A percentile compares a stretch with the other conserved stretches of the same genome.
Evolutionary conservation across 2,888 invertebrate genomes (phyloP).

Genomic region (Lochmaea capreae): DNA sequence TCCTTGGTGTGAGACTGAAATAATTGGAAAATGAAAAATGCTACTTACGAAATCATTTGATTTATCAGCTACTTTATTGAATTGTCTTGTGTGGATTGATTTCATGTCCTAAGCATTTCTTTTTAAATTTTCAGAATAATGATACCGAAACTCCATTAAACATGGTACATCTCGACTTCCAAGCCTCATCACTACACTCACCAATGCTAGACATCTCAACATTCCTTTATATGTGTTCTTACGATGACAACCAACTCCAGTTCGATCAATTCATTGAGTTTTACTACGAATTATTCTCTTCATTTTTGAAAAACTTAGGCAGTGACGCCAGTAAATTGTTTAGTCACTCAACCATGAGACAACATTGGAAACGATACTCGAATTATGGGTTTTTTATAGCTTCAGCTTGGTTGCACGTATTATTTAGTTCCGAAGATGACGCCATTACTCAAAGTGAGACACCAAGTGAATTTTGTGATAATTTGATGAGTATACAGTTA

Average conservation of each 20-base stretch:
- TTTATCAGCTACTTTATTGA: no score
- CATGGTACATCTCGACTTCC: not conserved
- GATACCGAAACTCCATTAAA: no score
- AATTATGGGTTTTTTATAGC: not conserved
- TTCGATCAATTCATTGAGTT: not conserved
- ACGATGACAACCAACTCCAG: not conserved
- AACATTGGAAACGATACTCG: not conserved
- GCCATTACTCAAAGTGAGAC: no score
- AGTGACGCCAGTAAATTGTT: slow-evolving; percentile 6
- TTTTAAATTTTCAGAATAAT: no score
- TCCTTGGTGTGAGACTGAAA: no score
- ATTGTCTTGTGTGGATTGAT: no score
- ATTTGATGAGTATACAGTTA: no score
- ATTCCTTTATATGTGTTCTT: not conserved
- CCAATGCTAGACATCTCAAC: not conserved
- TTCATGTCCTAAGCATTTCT: no score
- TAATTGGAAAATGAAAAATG: no score
- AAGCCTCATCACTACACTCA: not conserved
- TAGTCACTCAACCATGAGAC: not conserved
- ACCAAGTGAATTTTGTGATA: no score
- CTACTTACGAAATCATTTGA: no score
- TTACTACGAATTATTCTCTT: not conserved
- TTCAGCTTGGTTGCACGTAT: not conserved
- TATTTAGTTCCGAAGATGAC: not conserved
- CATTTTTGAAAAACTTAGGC: not conserved